phyloP scores from a whole-genome alignment of 2,888 invertebrate genomes.

The Branchipolynoe longqiensis region DNA sequence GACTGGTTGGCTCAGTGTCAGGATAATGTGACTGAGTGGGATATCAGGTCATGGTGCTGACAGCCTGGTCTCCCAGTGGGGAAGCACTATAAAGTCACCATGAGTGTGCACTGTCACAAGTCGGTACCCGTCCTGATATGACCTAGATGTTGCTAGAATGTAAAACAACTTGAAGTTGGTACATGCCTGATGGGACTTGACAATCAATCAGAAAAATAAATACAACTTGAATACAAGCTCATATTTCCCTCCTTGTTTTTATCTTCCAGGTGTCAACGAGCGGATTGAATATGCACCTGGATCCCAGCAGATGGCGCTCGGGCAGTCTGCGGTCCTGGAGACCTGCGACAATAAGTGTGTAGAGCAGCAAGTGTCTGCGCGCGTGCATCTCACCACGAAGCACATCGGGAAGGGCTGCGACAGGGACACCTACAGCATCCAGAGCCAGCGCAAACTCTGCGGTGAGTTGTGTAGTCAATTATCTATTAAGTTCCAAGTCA shows the following conservation, averaged over 20 bases:
- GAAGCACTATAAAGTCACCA: no score
- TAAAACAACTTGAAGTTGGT: no score
- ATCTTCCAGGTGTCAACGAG: conserved; percentile 87
- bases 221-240: neutral
- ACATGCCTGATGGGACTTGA: no score
- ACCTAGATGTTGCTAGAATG: no score
- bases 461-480: no score
- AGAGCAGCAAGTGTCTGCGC: conserved; percentile 82
- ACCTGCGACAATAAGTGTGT: conserved; percentile 82
- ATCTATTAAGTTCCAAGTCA: no score
- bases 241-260: neutral
- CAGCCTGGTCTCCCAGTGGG: no score
- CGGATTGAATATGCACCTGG: conserved; percentile 93
- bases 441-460: conserved; percentile 92
- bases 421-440: conserved; percentile 93
- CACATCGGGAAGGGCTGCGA: conserved; percentile 98
- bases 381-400: conserved; percentile 87
- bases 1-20: no score
- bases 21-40: no score
- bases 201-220: neutral
- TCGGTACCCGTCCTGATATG: no score
- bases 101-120: no score
- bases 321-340: conserved; percentile 87
- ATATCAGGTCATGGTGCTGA: no score
- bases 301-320: conserved; percentile 89